Evolutionary conservation across 2,888 invertebrate species (phyloP), one percentile per base, ranked within the genome.

Genomic region (Luperina nickerlii): DNA sequence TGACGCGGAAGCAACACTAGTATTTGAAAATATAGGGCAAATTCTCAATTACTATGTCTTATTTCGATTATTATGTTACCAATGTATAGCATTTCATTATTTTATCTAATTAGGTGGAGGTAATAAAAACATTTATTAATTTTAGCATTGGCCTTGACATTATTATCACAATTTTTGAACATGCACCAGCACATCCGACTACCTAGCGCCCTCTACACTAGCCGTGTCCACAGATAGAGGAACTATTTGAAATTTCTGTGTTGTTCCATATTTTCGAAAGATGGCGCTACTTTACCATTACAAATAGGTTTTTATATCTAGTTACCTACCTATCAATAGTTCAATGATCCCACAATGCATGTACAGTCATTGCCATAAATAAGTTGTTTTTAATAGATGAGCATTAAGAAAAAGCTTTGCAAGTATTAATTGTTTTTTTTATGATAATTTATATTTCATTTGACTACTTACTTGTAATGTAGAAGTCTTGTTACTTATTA

Each of bases 131-230:
- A 85, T 80, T 66, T 79, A 84, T 79, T 78, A 79, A 87, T 87
- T 88, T 90, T 92, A 94, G 92, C 94, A 93, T 92, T 95, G 96
- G 95, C 96, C 96, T 96, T 96, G 96, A 96, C 96, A 96, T 96
- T 94, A 95, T 92, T 94, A 94, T 94, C 93, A 93, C 91, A 92
- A 94, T 93, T 94, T 92, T 95, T 92, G 94, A 95, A 95, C 94
- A 94, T 94, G 93, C 91, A 38, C 38, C 38, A 38, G 38, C 38
- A 91, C 90, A 87, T 91, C 84, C 83, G 88, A 89, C 62, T 79
- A 84, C 69, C 78, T 88, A 91, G 90, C 92, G 93, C 91, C 92
- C 91, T 89, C 93, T 93, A 90, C 85, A 84, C 73, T 83, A 74
- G 67, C 66, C 62, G 45, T 60, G 71, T 15, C n/a, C 27, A 82